Conservation (phyloP, 1,140 invertebrate species). For the Cheumatopsyche charites region DNA sequence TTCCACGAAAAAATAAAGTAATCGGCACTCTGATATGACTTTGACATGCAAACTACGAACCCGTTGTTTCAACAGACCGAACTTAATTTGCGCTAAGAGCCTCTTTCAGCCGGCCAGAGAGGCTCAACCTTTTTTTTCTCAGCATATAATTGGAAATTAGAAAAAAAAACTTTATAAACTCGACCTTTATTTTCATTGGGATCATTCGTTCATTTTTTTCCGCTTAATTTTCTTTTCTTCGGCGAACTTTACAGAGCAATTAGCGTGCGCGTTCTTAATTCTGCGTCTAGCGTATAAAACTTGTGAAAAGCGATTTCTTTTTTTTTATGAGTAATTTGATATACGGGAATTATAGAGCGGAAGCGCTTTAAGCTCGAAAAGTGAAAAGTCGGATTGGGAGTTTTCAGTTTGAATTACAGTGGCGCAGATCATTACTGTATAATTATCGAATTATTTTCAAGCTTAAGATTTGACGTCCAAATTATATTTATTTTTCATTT, state of each 20-base stretch:
- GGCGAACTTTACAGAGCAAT: constrained; percentile 2
- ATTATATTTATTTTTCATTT: too few species aligned
- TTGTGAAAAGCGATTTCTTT: not conserved
- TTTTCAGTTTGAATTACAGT: not conserved
- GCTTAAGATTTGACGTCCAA: too few species aligned
- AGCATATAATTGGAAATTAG: not conserved
- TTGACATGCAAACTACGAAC: constrained; percentile 11
- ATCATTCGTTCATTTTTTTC: too few species aligned
- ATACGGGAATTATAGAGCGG: constrained; percentile 5
- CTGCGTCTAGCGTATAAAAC: not conserved
- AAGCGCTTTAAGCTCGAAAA: constrained; percentile 9
- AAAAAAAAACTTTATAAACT: not conserved
- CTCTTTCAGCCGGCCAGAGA: not conserved
- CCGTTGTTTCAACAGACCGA: constrained; percentile 6
- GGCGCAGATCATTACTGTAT: too few species aligned
- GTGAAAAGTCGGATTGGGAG: not conserved
- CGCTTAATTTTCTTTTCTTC: too few species aligned
- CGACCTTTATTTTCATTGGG: too few species aligned
- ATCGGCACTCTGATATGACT: not conserved
- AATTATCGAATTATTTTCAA: too few species aligned
- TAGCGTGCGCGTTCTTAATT: constrained; percentile 19
- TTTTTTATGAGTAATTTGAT: constrained; percentile 15
- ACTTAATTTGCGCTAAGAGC: constrained; percentile 16
- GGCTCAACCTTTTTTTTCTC: not conserved
- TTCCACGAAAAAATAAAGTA: not conserved